Conservation (phyloP, 2,888 invertebrate genomes). For the Boloria selene region DNA sequence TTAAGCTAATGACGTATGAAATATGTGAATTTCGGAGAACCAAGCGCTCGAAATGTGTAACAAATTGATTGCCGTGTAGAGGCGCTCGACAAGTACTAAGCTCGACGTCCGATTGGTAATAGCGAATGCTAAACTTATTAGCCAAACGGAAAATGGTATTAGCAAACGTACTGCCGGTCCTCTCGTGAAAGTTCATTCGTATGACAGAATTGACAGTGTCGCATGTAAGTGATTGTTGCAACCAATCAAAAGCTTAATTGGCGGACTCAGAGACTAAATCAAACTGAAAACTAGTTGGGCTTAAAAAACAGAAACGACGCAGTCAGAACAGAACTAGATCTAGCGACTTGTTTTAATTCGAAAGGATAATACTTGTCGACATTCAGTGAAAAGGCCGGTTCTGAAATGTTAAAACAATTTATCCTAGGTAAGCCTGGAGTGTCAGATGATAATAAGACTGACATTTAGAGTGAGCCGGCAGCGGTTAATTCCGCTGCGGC, state of each 20-base stretch:
- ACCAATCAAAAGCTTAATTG: constrained; percentile 76
- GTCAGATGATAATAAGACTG: constrained; percentile 82
- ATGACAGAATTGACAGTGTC: constrained; percentile 73
- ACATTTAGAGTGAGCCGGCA: constrained; percentile 72
- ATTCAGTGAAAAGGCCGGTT: constrained; percentile 65
- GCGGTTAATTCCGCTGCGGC: constrained; percentile 77
- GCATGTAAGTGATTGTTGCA: constrained; percentile 76
- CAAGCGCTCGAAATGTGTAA: constrained; percentile 76
- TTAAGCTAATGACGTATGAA: constrained; percentile 7
- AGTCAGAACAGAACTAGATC: constrained; percentile 54
- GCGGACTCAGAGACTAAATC: constrained; percentile 56
- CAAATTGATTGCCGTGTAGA: constrained; percentile 77
- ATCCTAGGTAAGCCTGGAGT: constrained; percentile 78
- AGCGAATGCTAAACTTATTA: constrained; percentile 81
- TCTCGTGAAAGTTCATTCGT: constrained; percentile 71
- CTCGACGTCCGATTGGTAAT: constrained; percentile 78
- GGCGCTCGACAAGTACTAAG: constrained; percentile 64
- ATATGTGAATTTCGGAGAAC: constrained; percentile 67
- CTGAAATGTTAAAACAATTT: constrained; percentile 79
- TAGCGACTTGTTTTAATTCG: constrained; percentile 62
- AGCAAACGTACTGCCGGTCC: constrained; percentile 66
- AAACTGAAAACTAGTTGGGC: constrained; percentile 56
- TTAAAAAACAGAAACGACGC: constrained; percentile 50
- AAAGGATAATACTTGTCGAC: constrained; percentile 70
- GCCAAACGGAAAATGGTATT: constrained; percentile 80